Conservation (phyloP, 2,797 vertebrate genomes). For the Orientallactaga sibirica region DNA sequence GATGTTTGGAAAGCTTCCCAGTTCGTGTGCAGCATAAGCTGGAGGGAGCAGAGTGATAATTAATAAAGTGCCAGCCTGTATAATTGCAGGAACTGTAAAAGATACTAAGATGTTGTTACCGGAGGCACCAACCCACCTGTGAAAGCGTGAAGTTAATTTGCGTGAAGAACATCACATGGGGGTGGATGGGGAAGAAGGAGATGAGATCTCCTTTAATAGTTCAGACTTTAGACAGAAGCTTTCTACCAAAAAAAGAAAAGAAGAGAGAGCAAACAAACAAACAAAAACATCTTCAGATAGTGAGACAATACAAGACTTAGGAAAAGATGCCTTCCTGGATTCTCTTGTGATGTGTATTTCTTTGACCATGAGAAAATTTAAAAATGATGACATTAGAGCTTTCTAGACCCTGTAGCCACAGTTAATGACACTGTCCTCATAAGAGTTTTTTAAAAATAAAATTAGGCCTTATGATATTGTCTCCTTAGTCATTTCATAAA, state of each 20-base stretch:
- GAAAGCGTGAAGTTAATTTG: slow-evolving; percentile 73
- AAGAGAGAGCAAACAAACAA: neutral
- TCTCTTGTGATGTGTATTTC: neutral
- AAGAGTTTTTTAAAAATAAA: neutral
- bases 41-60: slow-evolving; percentile 75
- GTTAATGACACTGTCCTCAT: neutral
- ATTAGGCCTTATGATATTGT: neutral
- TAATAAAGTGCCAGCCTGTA: slow-evolving; percentile 79
- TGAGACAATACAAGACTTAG: neutral
- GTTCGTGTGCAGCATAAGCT: neutral
- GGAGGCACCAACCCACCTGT: slow-evolving; percentile 62
- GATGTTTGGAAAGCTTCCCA: slow-evolving; percentile 76
- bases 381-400: neutral
- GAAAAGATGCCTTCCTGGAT: neutral
- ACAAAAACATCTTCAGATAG: neutral
- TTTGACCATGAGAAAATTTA: slow-evolving; percentile 24
- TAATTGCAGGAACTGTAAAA: slow-evolving; percentile 76
- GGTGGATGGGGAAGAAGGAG: neutral
- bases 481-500: neutral
- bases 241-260: neutral
- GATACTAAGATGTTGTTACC: slow-evolving; percentile 71
- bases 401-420: neutral
- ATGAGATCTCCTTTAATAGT: slow-evolving; percentile 65
- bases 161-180: slow-evolving; percentile 38
- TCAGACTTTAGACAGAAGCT: neutral